Evolutionary conservation across 2,888 invertebrate genomes (phyloP), one percentile per base, ranked within the genome.

Genomic region (Tupiocoris notatus): DNA sequence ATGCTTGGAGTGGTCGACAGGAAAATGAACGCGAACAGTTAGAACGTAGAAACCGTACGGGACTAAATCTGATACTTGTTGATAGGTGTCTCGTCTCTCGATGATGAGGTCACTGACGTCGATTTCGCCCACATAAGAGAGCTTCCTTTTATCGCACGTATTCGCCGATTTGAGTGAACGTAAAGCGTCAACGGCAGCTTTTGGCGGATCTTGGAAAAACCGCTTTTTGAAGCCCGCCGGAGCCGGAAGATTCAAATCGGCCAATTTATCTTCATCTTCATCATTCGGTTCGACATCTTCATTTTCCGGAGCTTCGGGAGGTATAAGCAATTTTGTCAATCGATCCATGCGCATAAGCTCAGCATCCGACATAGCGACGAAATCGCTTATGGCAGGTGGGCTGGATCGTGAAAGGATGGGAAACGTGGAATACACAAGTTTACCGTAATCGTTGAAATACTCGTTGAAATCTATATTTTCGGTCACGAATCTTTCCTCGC

Each of bases 21-120:
- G 78, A 17, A 75, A n/a, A 70, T 77, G 75, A 6, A 78, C 57
- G 57, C 77, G 23, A 0, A 77, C 71, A 22, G 64, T 70, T 9
- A 77, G 17, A 2, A 78, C 2, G 39, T 66, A 78, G 57, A 70
- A 74, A 24, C 20, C 59, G 21, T 17, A 66, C 1, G 75, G 75
- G 20, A 20, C 59, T 20, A 75, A 62, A 62, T 73, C 73, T n/a
- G 39, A 16, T n/a, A 39, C 16, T 18, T 39, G 16, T 21, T 73
- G 61, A 21, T 25, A 54, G 1, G 20, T 62, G 6, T 2, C 24
- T 25, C 25, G 25, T 12, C 25, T 54, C 21, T 73, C 73, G 16
- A 6, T n/a, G 1, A 73, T 16, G 20, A n/a, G 12, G n/a, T 73
- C 62, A 18, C 54, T 54, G 22, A 73, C 16, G 62, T 73, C 63